Conservation (phyloP, 2,113 vertebrate species). For the Seriola quinqueradiata region DNA sequence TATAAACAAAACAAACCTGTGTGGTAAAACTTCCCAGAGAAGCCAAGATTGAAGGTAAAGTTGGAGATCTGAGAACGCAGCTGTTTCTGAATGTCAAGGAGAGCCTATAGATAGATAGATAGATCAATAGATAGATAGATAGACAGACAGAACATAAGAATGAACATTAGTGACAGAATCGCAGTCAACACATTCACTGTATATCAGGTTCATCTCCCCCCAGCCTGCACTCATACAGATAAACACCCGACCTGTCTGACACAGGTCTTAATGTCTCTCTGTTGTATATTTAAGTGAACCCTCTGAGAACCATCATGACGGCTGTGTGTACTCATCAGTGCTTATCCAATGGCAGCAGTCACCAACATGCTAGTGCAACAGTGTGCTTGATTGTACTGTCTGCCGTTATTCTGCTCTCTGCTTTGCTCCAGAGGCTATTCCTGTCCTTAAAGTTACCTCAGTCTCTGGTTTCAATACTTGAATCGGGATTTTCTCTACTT, state of each 20-base stretch:
- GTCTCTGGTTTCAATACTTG: slow-evolving; percentile 61
- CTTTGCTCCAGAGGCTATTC: slow-evolving; percentile 15
- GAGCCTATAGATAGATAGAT: slow-evolving; percentile 70
- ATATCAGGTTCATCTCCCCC: slow-evolving; percentile 32
- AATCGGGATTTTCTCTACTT: slow-evolving; percentile 87
- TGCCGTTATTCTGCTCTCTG: neutral
- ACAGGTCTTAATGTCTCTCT: slow-evolving; percentile 28
- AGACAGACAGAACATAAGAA: slow-evolving; percentile 28
- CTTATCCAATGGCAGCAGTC: slow-evolving; percentile 12
- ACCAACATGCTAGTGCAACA: neutral
- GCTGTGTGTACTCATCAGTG: slow-evolving; percentile 2
- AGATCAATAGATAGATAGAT: slow-evolving; percentile 15
- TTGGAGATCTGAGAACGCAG: slow-evolving; percentile 84
- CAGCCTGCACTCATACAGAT: slow-evolving; percentile 11
- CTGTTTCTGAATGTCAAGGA: slow-evolving; percentile 82
- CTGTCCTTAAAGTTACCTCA: slow-evolving; percentile 47
- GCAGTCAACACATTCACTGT: neutral
- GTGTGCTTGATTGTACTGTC: slow-evolving; percentile 8
- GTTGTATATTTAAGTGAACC: slow-evolving; percentile 47
- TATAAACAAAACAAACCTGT: slow-evolving; percentile 75
- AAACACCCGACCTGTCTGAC: slow-evolving; percentile 25
- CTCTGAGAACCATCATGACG: slow-evolving; percentile 7
- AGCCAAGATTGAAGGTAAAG: slow-evolving; percentile 86
- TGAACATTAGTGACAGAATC: slow-evolving; percentile 1
- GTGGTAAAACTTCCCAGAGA: slow-evolving; percentile 86